A percentile compares a stretch with the other conserved stretches of the same genome.
phyloP scores from a whole-genome alignment of 2,113 vertebrate species.

The Nymphicus hollandicus region DNA sequence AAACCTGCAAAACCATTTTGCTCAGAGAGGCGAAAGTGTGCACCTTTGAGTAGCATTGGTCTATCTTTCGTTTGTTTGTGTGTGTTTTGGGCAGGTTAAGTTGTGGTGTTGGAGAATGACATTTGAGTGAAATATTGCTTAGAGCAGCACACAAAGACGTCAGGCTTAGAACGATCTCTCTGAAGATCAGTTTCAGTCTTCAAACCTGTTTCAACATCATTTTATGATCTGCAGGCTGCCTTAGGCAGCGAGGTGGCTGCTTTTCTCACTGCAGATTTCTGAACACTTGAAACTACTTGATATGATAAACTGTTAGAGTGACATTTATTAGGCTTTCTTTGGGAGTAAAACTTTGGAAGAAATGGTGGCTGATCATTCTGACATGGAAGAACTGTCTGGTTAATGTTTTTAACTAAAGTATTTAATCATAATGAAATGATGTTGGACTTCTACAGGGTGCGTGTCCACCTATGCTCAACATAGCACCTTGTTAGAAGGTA shows the following conservation, averaged over 20 bases:
- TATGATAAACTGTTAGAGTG: neutral
- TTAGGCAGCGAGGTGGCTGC: neutral
- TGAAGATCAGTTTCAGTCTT: neutral
- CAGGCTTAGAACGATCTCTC: neutral
- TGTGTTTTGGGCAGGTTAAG: neutral
- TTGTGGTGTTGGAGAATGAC: neutral
- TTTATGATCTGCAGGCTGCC: neutral
- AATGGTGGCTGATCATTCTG: neutral
- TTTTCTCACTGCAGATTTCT: neutral
- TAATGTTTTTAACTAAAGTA: neutral
- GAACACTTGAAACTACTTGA: neutral
- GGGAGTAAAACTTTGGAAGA: neutral
- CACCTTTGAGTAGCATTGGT: accelerated
- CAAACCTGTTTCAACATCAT: neutral
- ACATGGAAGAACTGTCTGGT: neutral
- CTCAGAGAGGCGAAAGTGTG: neutral
- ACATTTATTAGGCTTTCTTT: neutral
- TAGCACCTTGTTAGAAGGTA: neutral
- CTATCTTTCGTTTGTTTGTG: accelerated
- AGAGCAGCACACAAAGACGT: neutral
- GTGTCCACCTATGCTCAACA: neutral
- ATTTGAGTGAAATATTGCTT: neutral
- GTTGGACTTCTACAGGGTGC: accelerated
- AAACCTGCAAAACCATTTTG: neutral
- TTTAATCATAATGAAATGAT: neutral